Percentiles rank a stretch among this genome's conserved stretches.
These are phyloP conservation scores for Melanargia galathea DNA, from an alignment of 2,888 invertebrate genomes.

Conservation along the genomic window DNA sequence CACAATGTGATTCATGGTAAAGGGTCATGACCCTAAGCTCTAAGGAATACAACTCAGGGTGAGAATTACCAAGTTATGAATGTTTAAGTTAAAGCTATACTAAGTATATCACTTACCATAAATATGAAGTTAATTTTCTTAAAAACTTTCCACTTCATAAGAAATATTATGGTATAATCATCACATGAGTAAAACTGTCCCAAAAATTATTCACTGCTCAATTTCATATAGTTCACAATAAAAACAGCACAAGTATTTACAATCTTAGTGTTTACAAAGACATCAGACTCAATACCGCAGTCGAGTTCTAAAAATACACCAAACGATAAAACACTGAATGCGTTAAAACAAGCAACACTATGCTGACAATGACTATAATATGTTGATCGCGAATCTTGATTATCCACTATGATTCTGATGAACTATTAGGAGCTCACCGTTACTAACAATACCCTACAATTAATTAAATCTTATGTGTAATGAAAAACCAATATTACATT, in stretches of 20 bases:
- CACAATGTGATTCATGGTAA: too few relatives aligned
- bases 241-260: constrained; percentile 47
- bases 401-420: constrained; percentile 51
- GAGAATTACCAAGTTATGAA: too few relatives aligned
- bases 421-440: constrained; percentile 23
- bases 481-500: constrained; percentile 31
- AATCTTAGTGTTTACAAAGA: constrained; percentile 67
- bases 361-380: constrained; percentile 68
- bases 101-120: constrained; percentile 64
- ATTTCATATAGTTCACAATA: constrained; percentile 46
- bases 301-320: constrained; percentile 77
- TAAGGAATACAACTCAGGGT: too few relatives aligned
- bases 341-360: constrained; percentile 72
- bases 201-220: constrained; percentile 48
- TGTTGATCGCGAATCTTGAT: constrained; percentile 68
- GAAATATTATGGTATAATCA: constrained; percentile 54
- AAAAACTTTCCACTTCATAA: constrained; percentile 55
- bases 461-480: constrained; percentile 20
- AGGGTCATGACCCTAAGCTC: too few relatives aligned
- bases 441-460: constrained; percentile 19
- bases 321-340: constrained; percentile 76
- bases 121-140: constrained; percentile 58
- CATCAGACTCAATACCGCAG: constrained; percentile 68
- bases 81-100: background rate
- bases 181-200: constrained; percentile 48